Base-by-base conservation (phyloP, 2,888 invertebrate genomes). In the Limnephilus rhombicus region DNA sequence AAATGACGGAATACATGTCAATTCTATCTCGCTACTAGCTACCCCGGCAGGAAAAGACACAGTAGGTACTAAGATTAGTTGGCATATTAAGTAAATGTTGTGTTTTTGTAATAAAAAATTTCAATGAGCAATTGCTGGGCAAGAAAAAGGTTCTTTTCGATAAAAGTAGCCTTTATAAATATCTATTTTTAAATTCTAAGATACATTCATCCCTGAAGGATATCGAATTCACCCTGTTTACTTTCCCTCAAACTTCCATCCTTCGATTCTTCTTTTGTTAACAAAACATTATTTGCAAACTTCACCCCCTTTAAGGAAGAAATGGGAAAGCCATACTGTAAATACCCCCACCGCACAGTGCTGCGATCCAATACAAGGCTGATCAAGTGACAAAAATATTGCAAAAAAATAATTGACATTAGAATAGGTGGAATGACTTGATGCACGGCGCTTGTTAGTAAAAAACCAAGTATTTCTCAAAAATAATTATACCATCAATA, bases 261-360 rank as follows among this genome's bases (percentile, higher is more conserved):
- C 18, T 68, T 68, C 24, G 53, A 24, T 68, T 24, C 68, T 68
- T 68, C 68, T 82, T 82, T 82, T 82, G 82, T 34, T 82, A 34
- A 82, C 82, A 82, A 82, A 82, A 82, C 82, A 82, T 34, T 34
- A 82, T 34, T 34, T 82, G 82, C 82, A 82, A 82, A 82, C 34
- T 82, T 82, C 82, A 31, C 82, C 82, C 34, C 34, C 29, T 15
- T 5, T 15, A 34, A 34, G 34, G 82, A 82, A 4, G 82, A 68
- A n/a, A 68, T 68, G 68, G 18, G 82, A 82, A 82, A 82, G 82
- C 82, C 34, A 82, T 34, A 82, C 34, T 34, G 82, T 82, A 82
- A 31, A 82, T 82, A 82, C 13, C 13, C 82, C 18, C 31, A 82
- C 31, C 49, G 49, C 49, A 49, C 49, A 49, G 49, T 49, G 49